These are phyloP conservation scores for Adelphocoris suturalis DNA, from an alignment of 2,888 invertebrate genomes.

Conservation along the genomic window DNA sequence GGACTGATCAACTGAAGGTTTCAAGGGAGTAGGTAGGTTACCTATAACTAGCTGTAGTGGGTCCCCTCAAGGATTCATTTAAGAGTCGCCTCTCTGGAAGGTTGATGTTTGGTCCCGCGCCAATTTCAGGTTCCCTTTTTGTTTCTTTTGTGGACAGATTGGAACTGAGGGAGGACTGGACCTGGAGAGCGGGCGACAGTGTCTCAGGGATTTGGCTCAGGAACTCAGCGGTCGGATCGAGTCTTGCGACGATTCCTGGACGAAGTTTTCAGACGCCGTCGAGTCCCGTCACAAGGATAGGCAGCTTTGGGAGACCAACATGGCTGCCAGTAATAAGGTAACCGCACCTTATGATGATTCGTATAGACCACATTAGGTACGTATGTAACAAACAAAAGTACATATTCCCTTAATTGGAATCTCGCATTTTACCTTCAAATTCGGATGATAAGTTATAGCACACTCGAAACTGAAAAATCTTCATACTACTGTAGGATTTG, in stretches of 20 bases:
- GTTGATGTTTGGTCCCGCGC: background rate
- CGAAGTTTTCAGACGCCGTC: conserved; percentile 83
- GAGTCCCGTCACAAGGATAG: conserved; percentile 76
- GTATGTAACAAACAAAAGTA: too few relatives aligned
- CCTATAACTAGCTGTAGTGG: conserved; percentile 48
- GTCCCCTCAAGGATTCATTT: background rate
- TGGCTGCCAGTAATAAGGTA: conserved; percentile 85
- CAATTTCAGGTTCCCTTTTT: background rate
- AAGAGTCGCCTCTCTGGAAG: conserved; percentile 14
- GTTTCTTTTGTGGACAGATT: conserved; percentile 56
- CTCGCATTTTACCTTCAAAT: too few relatives aligned
- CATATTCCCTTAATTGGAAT: too few relatives aligned
- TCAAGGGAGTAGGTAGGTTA: background rate
- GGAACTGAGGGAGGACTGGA: conserved; percentile 71
- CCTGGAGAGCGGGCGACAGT: conserved; percentile 71
- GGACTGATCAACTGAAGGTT: conserved; percentile 6
- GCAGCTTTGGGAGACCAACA: conserved; percentile 80
- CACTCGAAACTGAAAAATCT: too few relatives aligned
- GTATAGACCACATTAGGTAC: too few relatives aligned
- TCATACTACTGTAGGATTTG: too few relatives aligned
- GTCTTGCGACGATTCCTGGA: conserved; percentile 85
- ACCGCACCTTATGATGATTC: conserved; percentile 73
- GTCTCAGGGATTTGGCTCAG: conserved; percentile 85
- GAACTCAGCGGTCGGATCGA: conserved; percentile 84
- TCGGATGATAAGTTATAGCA: too few relatives aligned